phyloP scores from a whole-genome alignment of 2,888 invertebrate species.

The Liopterus haemorrhoidalis region DNA sequence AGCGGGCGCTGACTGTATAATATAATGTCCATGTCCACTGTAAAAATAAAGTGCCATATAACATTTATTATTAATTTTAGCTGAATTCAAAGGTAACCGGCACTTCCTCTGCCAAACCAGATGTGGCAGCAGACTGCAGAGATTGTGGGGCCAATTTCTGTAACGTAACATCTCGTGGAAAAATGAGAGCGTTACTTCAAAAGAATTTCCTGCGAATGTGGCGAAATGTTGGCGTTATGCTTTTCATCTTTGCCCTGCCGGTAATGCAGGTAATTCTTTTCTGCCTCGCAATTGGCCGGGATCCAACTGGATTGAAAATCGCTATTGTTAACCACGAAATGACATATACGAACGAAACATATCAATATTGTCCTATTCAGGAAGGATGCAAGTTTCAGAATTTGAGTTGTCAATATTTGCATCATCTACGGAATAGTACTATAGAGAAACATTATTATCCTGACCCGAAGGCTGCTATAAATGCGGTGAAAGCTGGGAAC shows the following conservation, averaged over 20 bases:
- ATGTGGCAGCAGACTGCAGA: conserved; percentile 52
- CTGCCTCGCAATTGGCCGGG: conserved; percentile 85
- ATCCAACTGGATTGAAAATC: conserved; percentile 74
- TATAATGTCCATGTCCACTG: too few relatives aligned
- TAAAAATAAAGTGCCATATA: too few relatives aligned
- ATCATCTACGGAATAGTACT: conserved; percentile 65
- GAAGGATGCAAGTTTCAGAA: conserved; percentile 64
- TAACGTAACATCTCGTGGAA: conserved; percentile 72
- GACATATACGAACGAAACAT: conserved; percentile 38
- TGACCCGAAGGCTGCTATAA: conserved; percentile 59
- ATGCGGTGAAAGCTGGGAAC: conserved; percentile 68
- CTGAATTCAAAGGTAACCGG: too few relatives aligned
- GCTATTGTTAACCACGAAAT: conserved; percentile 72
- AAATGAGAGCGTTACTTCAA: conserved; percentile 75
- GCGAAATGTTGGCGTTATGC: conserved; percentile 87
- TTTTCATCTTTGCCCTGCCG: conserved; percentile 90
- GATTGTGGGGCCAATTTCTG: conserved; percentile 54
- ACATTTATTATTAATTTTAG: too few relatives aligned
- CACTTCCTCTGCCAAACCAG: conserved; percentile 42
- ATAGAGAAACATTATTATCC: conserved; percentile 66
- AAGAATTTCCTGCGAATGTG: conserved; percentile 89
- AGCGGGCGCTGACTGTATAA: too few relatives aligned
- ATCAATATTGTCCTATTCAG: conserved; percentile 47
- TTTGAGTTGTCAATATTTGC: conserved; percentile 75
- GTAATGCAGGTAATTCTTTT: conserved; percentile 91